Conservation (phyloP, 2,113 vertebrate species). For the Xerus inauris region DNA sequence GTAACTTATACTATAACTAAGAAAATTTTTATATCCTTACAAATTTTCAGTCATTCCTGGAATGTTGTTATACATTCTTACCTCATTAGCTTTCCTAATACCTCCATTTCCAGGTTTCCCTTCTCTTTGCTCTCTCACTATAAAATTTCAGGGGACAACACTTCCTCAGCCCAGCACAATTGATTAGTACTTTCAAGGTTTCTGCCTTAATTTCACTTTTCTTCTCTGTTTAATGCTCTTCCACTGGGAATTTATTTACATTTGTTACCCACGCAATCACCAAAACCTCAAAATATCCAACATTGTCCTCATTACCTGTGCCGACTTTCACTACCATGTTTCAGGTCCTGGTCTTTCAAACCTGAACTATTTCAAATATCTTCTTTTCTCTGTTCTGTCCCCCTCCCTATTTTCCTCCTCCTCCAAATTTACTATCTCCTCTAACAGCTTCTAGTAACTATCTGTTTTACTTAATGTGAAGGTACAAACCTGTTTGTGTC, state of each 20-base stretch:
- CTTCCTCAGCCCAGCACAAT: neutral
- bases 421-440: neutral
- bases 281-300: neutral
- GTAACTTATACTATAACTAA: neutral
- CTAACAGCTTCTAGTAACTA: neutral
- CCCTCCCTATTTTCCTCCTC: rapidly evolving
- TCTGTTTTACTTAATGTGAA: neutral
- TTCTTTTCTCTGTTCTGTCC: neutral
- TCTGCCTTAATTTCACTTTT: neutral
- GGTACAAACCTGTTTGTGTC: neutral
- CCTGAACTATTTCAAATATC: neutral
- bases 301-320: neutral
- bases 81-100: neutral
- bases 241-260: neutral
- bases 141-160: neutral
- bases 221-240: neutral
- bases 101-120: neutral
- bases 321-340: neutral
- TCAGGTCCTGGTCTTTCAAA: neutral
- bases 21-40: neutral
- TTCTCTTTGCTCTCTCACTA: neutral
- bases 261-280: neutral
- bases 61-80: neutral
- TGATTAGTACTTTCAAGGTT: neutral
- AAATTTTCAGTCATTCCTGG: neutral